Conservation (phyloP, 2,888 invertebrate genomes). For the Xestobium rufovillosum region DNA sequence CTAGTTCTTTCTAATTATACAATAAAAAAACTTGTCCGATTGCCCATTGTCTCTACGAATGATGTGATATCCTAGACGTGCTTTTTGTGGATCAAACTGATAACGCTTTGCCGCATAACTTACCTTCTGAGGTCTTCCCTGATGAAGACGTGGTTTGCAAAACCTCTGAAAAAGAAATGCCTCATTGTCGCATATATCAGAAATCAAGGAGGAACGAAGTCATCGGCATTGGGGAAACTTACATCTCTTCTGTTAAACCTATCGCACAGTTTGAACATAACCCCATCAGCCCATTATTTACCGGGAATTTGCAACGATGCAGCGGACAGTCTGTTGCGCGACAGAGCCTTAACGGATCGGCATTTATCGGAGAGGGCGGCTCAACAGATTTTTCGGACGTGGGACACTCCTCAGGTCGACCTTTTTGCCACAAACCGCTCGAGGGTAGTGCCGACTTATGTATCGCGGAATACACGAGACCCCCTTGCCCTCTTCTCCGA, state of each 20-base stretch:
- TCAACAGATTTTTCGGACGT: slow-evolving; percentile 18
- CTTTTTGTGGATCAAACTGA: too few relatives aligned
- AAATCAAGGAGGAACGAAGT: slow-evolving; percentile 8
- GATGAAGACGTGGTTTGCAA: too few relatives aligned
- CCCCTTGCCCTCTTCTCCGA: slow-evolving; percentile 15
- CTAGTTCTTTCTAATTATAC: too few relatives aligned
- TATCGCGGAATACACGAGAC: slow-evolving; percentile 16
- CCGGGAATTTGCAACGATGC: slow-evolving; percentile 21
- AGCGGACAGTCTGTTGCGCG: slow-evolving; percentile 22
- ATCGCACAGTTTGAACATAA: slow-evolving; percentile 1
- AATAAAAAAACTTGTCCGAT: too few relatives aligned
- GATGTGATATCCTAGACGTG: too few relatives aligned
- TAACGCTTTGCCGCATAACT: too few relatives aligned
- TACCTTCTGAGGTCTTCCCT: too few relatives aligned
- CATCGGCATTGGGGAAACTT: slow-evolving; percentile 2
- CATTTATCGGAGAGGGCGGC: slow-evolving; percentile 16
- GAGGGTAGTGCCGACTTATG: slow-evolving; percentile 19
- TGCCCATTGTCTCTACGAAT: too few relatives aligned
- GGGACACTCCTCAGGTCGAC: slow-evolving; percentile 22
- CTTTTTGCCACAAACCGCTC: slow-evolving; percentile 20
- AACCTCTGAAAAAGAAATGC: too few relatives aligned
- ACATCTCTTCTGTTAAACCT: slow-evolving; percentile 3
- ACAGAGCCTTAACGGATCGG: slow-evolving; percentile 18
- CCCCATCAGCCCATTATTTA: slow-evolving; percentile 14
- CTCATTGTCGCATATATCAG: slow-evolving; percentile 3